Evolutionary conservation across 2,888 invertebrate species (phyloP).

Genomic region (Cerastis leucographa): DNA sequence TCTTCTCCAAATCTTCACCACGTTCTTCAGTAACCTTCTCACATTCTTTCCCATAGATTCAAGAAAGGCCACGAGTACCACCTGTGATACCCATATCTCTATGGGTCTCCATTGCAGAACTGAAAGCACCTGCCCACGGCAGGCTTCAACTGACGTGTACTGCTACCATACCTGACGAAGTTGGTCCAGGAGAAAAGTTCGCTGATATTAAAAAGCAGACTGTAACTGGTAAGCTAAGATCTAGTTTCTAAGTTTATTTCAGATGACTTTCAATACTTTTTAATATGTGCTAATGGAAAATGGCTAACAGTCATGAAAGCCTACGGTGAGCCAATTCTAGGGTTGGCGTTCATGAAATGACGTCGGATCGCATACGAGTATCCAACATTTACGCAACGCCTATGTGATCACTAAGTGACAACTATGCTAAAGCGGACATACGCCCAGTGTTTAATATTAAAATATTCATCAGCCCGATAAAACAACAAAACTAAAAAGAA

Average conservation of each 20-base stretch:
- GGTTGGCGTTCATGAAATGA: not conserved
- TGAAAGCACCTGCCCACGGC: constrained; percentile 93
- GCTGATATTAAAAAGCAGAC: constrained; percentile 94
- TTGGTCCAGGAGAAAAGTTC: constrained; percentile 93
- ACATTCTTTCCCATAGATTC: constrained; percentile 75
- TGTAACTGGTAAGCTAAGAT: constrained; percentile 91
- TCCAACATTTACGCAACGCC: not conserved
- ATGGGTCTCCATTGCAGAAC: constrained; percentile 93
- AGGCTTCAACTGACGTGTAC: constrained; percentile 94
- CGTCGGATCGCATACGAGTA: not conserved
- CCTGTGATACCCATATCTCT: constrained; percentile 92
- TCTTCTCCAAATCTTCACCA: not conserved
- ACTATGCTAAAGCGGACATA: not conserved
- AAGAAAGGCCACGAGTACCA: constrained; percentile 81
- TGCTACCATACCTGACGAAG: constrained; percentile 94
- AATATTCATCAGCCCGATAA: not conserved
- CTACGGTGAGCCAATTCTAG: not conserved
- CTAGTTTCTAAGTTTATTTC: not conserved
- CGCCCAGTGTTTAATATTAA: not conserved
- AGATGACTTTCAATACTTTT: not conserved
- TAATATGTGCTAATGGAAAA: not conserved
- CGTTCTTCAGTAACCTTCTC: not conserved
- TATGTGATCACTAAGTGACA: not conserved
- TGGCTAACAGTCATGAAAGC: not conserved
- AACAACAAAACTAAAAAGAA: not conserved